Base-by-base conservation (phyloP, 2,797 vertebrate species). In the Vipera latastei region DNA sequence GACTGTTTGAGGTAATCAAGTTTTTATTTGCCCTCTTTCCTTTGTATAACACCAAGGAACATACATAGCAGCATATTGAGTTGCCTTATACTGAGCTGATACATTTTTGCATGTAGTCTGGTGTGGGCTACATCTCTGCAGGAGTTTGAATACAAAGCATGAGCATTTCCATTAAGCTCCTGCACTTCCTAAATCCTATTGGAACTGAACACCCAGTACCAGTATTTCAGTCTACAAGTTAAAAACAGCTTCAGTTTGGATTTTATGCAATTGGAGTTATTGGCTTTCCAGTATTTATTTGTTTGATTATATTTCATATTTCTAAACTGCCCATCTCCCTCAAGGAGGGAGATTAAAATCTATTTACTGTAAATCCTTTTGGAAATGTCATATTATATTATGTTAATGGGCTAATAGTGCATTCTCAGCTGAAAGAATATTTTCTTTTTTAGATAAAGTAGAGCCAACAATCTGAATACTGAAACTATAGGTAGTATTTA, bases 381-480 rank as follows among this genome's bases (percentile, higher is more conserved):
- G 61, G 55, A 65, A 26, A 90, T 65, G 87, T 60, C 18, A 69
- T 44, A 22, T 7, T 26, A 20, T 94, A 95, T 89, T 92, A 94
- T n/a, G 69, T 94, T 95, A 83, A 92, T 92, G 92, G 32, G 3
- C 28, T 93, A 86, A 91, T 89, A 65, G 9, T 53, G 73, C 0
- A 0, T 69, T 55, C 93, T 94, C 89, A 95, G 69, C 11, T 60
- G 44, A 26, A n/a, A 56, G 5, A 28, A 90, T 91, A 95, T 96
- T 95, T 69, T 44, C 63, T 26, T 94, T 53, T 12, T 92, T 94
- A 95, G 78, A 96, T 92, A 95, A 94, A 96, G 94, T 93, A 94
- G 90, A 83, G 90, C 55, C 38, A 61, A 55, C 59, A 92, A 55
- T 22, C 16, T 88, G 83, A 60, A 92, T 95, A 32, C 92, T 93